A percentile compares a stretch with the other conserved stretches of the same genome.
Evolutionary conservation across 64 coral and sea anemone species (phyloP).

Genomic region (Cladopsammia gracilis): DNA sequence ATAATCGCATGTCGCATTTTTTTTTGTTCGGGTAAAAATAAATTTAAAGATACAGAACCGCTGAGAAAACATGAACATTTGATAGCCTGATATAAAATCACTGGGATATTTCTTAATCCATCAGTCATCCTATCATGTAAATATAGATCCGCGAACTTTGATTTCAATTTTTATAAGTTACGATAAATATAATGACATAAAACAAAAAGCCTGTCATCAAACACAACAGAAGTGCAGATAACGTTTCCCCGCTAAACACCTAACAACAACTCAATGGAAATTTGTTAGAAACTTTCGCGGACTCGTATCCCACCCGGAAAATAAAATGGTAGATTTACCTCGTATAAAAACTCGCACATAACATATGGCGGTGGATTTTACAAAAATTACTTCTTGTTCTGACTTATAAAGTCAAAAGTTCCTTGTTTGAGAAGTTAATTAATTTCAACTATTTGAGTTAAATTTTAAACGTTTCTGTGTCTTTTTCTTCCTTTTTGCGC

Average conservation of each 20-base stretch:
- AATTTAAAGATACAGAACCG: slow-evolving; percentile 18
- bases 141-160: slow-evolving; percentile 31
- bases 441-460: slow-evolving; percentile 39
- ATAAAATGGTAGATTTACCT: slow-evolving; percentile 25
- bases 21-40: background rate
- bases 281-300: background rate
- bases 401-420: slow-evolving; percentile 96
- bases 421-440: background rate
- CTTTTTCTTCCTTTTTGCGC: slow-evolving; percentile 57
- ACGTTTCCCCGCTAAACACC: slow-evolving; percentile 7
- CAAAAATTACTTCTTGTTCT: slow-evolving; percentile 80
- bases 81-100: background rate
- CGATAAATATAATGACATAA: slow-evolving; percentile 38
- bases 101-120: slow-evolving; percentile 2
- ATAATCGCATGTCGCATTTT: background rate
- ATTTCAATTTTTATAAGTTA: slow-evolving; percentile 36
- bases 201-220: slow-evolving; percentile 30
- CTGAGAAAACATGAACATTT: slow-evolving; percentile 6
- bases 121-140: slow-evolving; percentile 46
- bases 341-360: slow-evolving; percentile 25
- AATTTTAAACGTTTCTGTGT: slow-evolving; percentile 56
- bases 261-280: background rate
- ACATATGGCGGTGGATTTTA: slow-evolving; percentile 58
- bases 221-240: slow-evolving; percentile 19
- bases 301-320: background rate